Evolutionary conservation across 2,797 vertebrate species (phyloP).

Genomic region (Dallia pectoralis): DNA sequence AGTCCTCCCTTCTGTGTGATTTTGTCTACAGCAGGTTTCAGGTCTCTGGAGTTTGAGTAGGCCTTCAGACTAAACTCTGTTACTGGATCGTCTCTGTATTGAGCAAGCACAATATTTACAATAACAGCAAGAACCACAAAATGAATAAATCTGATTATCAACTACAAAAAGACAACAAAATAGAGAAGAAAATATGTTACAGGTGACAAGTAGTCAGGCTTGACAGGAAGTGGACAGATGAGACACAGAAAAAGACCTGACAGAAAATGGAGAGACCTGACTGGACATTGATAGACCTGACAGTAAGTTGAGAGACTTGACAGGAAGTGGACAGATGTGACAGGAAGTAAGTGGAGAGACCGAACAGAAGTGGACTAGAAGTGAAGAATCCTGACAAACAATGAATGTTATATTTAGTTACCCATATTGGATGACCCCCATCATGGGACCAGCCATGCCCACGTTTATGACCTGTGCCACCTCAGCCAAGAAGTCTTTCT

Average conservation of each 20-base stretch:
- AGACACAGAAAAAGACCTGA: too few species aligned
- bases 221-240: too few species aligned
- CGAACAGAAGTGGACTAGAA: too few species aligned
- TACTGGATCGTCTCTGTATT: constrained; percentile 82
- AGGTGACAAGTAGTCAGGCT: too few species aligned
- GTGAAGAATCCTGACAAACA: background rate
- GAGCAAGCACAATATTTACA: constrained; percentile 15
- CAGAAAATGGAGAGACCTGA: too few species aligned
- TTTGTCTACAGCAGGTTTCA: constrained; percentile 87
- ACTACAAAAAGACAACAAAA: background rate
- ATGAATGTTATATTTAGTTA: constrained; percentile 50
- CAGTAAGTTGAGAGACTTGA: too few species aligned
- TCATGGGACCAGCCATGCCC: constrained; percentile 85
- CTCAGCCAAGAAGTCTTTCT: constrained; percentile 89
- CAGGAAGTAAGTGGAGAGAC: background rate
- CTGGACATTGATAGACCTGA: too few species aligned
- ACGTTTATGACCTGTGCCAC: constrained; percentile 85
- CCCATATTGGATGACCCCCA: constrained; percentile 96
- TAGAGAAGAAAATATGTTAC: background rate
- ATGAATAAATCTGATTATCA: too few species aligned
- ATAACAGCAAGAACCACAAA: too few species aligned
- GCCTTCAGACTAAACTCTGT: constrained; percentile 90
- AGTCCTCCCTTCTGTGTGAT: constrained; percentile 91
- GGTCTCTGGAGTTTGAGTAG: constrained; percentile 80
- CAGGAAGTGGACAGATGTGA: too few species aligned